A percentile compares a stretch with the other conserved stretches of the same genome.
These are phyloP conservation scores for Punctoribates punctum DNA, from an alignment of 2,888 invertebrate genomes.

Conservation along the genomic window DNA sequence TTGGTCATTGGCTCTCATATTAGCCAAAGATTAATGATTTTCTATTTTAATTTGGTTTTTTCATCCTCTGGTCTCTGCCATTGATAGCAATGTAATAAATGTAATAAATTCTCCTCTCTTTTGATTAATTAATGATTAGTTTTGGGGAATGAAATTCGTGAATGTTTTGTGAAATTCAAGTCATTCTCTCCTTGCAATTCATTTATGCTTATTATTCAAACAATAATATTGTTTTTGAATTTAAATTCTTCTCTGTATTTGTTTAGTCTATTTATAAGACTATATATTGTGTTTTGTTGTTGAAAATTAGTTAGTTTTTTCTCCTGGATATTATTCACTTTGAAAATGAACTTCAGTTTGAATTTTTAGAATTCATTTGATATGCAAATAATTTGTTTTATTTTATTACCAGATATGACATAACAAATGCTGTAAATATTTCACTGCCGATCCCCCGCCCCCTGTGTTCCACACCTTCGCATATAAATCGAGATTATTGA, in stretches of 20 bases:
- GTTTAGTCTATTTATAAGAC: constrained; percentile 14
- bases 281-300: not conserved
- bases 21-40: constrained; percentile 24
- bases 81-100: not conserved
- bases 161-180: constrained; percentile 2
- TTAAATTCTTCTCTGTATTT: not conserved
- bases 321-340: no score
- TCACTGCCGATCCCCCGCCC: not conserved
- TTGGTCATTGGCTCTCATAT: constrained; percentile 30
- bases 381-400: constrained; percentile 4
- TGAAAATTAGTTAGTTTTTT: not conserved
- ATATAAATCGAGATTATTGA: not conserved
- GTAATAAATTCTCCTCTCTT: not conserved
- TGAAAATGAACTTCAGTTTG: no score
- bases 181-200: not conserved
- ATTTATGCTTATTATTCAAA: not conserved
- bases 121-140: constrained; percentile 8
- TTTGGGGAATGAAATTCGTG: constrained; percentile 6
- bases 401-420: not conserved
- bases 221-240: not conserved
- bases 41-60: not conserved
- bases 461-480: not conserved
- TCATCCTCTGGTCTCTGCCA: not conserved
- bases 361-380: not conserved
- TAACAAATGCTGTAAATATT: constrained; percentile 17